A percentile compares a stretch with the other conserved stretches of the same genome.
Evolutionary conservation across 2,888 invertebrate genomes (phyloP).

Genomic region (Mimachlamys varia): DNA sequence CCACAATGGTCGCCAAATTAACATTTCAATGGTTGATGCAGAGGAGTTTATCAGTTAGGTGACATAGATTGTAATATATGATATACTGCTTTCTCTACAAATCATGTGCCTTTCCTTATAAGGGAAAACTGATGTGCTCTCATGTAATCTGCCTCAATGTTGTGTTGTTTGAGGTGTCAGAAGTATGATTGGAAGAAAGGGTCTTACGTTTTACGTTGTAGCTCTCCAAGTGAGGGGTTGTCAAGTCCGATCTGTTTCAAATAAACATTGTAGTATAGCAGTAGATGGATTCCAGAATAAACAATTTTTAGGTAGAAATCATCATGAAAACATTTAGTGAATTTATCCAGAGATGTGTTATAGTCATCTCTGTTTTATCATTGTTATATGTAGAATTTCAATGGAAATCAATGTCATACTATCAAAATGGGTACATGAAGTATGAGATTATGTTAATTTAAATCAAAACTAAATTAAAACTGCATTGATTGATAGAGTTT

Average conservation of each 20-base stretch:
- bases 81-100: background rate
- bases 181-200: background rate
- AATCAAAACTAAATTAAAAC: no score
- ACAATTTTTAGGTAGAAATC: background rate
- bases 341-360: no score
- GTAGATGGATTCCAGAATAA: background rate
- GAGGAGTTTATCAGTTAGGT: background rate
- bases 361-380: no score
- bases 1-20: no score
- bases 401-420: no score
- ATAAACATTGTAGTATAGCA: background rate
- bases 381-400: no score
- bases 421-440: no score
- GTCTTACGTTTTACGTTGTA: background rate
- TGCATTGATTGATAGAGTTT: no score
- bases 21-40: no score
- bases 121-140: background rate
- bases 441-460: no score
- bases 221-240: background rate
- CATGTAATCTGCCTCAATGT: background rate
- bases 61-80: background rate
- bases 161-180: background rate
- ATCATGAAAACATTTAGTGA: no score
- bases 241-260: background rate
- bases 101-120: slow-evolving; percentile 6